Percentiles rank a stretch among this genome's conserved stretches.
These are phyloP conservation scores for Percina caprodes DNA, from an alignment of 2,113 vertebrate genomes.

Conservation along the genomic window DNA sequence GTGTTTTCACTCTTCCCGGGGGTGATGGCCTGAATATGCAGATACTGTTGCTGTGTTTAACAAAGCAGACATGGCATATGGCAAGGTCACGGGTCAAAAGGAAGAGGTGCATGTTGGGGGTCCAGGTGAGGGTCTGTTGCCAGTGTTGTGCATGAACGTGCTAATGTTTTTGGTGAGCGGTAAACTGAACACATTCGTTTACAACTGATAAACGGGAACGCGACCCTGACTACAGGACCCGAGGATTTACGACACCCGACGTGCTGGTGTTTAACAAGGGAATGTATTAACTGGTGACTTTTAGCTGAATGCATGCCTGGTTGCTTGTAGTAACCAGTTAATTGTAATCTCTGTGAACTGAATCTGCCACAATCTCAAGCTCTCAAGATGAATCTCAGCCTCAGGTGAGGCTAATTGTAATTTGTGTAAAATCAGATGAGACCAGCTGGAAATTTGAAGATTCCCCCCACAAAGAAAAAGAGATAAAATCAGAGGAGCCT, in stretches of 20 bases:
- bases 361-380: too few species aligned
- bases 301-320: too few species aligned
- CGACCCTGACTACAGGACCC: too few species aligned
- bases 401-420: slow-evolving; percentile 24
- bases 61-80: slow-evolving; percentile 1
- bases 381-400: slow-evolving; percentile 9
- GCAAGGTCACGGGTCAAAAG: slow-evolving; percentile 4
- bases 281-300: too few species aligned
- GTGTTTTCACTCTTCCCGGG: not conserved
- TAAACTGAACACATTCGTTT: too few species aligned
- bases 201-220: too few species aligned
- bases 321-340: too few species aligned
- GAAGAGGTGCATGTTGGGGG: slow-evolving; percentile 37
- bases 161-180: too few species aligned
- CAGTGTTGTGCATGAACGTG: not conserved
- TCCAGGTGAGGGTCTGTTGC: slow-evolving; percentile 19
- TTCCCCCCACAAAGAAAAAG: slow-evolving; percentile 15
- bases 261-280: too few species aligned
- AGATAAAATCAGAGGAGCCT: slow-evolving; percentile 36
- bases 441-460: slow-evolving; percentile 12
- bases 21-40: slow-evolving; percentile 26
- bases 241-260: too few species aligned
- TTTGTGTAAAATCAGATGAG: slow-evolving; percentile 42
- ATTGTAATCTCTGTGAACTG: too few species aligned
- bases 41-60: not conserved